Base-by-base conservation (phyloP, 2,113 vertebrate genomes). In the Prunella himalayana region DNA sequence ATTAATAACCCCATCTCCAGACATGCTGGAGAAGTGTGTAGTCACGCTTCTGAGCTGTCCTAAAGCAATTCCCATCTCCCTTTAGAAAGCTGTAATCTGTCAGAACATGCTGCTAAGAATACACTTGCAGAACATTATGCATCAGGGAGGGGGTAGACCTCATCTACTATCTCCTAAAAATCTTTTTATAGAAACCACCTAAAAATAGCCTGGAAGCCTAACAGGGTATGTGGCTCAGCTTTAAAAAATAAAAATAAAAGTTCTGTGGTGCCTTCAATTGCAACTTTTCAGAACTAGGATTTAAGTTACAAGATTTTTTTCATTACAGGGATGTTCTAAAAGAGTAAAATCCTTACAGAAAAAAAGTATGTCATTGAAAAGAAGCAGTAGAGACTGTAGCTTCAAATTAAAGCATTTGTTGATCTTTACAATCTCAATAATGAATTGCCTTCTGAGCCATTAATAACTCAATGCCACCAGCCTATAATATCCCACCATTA, bases 1-100 rank as follows among this genome's bases (percentile, higher is more conserved):
- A 96, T 91, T 95, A 96, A 94, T 92, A 95, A 73, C 42, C 24
- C 47, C 63, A 47, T 92, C 89, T 87, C 84, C 87, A 95, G 96
- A 90, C 66, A 25, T 42, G 68, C 70, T 64, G 73, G 44, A 91
- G 66, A 91, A 87, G 50, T 63, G 50, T 69, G 78, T 30, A 82
- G 81, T 85, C 96, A 89, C 3, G 6, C 69, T 87, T 75, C 83
- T 82, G 77, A 93, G 92, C 63, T 66, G 47, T 93, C 95, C 79
- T 93, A 44, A 88, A 93, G 82, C 72, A 78, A 78, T 86, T 89
- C 76, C 60, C 4, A 1, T 86, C 86, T 95, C 83, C 72, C 80
- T 66, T 47, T 47, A 45, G 91, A 92, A 89, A 95, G 91, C 17
- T 87, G 84, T 94, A 85, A 91, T 81, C 64, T 22, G 2, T 88